Evolutionary conservation across 1,140 invertebrate genomes (phyloP).

Genomic region (Drosophila pandora): DNA sequence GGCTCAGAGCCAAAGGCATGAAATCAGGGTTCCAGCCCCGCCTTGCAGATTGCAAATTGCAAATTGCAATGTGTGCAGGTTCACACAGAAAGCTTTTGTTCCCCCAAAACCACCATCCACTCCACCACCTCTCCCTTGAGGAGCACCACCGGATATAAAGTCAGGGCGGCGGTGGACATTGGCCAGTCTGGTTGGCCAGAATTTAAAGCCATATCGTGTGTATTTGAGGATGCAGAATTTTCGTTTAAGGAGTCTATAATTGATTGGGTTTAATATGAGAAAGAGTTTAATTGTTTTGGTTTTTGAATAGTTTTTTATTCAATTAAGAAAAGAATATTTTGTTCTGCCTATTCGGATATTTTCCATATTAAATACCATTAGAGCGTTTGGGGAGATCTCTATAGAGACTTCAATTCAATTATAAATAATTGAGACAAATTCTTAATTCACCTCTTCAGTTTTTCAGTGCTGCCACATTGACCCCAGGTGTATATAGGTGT

Average conservation of each 20-base stretch:
- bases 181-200: constrained; percentile 59
- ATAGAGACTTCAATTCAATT: not conserved
- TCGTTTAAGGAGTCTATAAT: not conserved
- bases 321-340: not conserved
- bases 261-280: not conserved
- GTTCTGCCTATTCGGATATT: not conserved
- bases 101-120: constrained; percentile 12
- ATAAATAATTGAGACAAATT: not conserved
- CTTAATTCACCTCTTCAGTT: not conserved
- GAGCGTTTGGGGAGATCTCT: not conserved
- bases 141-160: constrained; percentile 68
- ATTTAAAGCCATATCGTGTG: constrained; percentile 59
- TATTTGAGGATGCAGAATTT: not conserved
- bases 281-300: not conserved
- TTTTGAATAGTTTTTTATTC: not conserved
- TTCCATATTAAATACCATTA: not conserved
- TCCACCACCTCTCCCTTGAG: constrained; percentile 7
- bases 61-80: constrained; percentile 75
- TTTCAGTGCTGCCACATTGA: constrained; percentile 2
- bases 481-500: constrained; percentile 12
- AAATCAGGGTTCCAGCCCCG: constrained; percentile 8
- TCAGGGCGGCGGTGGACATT: constrained; percentile 58
- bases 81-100: constrained; percentile 54
- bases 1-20: constrained; percentile 3
- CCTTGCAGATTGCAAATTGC: constrained; percentile 43